Percentiles rank a stretch among this genome's conserved stretches.
These are phyloP conservation scores for Lymantria dispar DNA, from an alignment of 2,888 invertebrate species.

Conservation along the genomic window DNA sequence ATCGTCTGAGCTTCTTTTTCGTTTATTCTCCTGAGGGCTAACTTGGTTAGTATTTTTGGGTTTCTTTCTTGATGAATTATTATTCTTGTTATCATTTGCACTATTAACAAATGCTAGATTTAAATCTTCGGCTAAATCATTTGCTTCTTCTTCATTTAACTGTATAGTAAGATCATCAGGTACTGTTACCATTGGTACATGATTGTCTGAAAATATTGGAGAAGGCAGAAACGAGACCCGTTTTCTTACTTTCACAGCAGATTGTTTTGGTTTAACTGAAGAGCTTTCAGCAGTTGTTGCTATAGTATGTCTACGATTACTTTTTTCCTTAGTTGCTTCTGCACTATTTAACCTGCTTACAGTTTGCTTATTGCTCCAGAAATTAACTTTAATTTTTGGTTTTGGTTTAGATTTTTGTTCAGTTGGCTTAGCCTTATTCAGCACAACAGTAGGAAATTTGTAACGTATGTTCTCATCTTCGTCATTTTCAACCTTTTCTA, in stretches of 20 bases:
- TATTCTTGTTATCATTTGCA: slow-evolving; percentile 31
- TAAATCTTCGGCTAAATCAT: slow-evolving; percentile 65
- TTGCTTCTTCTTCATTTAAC: slow-evolving; percentile 73
- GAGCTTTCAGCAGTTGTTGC: slow-evolving; percentile 34
- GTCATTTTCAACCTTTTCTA: slow-evolving; percentile 42
- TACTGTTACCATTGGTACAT: slow-evolving; percentile 76
- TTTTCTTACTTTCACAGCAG: slow-evolving; percentile 63
- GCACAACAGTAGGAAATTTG: slow-evolving; percentile 54
- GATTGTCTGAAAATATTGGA: slow-evolving; percentile 69
- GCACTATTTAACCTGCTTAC: slow-evolving; percentile 48
- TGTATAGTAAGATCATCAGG: slow-evolving; percentile 78
- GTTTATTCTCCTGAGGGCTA: slow-evolving; percentile 48
- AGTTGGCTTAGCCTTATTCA: slow-evolving; percentile 44
- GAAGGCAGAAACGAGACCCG: slow-evolving; percentile 72
- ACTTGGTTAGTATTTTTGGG: slow-evolving; percentile 39
- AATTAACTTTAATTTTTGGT: slow-evolving; percentile 73
- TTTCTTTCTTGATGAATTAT: slow-evolving; percentile 46
- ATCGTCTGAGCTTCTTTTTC: slow-evolving; percentile 51
- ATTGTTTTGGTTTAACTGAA: slow-evolving; percentile 46
- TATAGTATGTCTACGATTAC: slow-evolving; percentile 59
- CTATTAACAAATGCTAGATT: slow-evolving; percentile 58
- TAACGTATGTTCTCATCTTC: slow-evolving; percentile 67
- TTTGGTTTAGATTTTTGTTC: slow-evolving; percentile 60
- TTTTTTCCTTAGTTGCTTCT: slow-evolving; percentile 40
- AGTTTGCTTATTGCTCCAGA: slow-evolving; percentile 68